Evolutionary conservation across 2,888 invertebrate genomes (phyloP).

Genomic region (Drosophila kanekoi): DNA sequence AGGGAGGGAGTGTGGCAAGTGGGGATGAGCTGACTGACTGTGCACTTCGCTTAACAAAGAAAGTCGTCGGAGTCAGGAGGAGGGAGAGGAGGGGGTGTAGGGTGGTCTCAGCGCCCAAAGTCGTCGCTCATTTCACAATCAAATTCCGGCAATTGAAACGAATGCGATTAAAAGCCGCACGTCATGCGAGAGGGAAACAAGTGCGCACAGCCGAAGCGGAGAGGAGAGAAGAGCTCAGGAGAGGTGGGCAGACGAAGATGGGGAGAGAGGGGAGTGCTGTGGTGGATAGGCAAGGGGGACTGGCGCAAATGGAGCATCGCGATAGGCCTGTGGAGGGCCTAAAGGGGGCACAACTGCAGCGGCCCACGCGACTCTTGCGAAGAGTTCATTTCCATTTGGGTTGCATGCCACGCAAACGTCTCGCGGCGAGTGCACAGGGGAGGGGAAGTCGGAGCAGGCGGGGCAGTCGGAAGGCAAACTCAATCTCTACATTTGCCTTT

Average conservation of each 20-base stretch:
- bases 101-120: constrained; percentile 56
- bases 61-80: constrained; percentile 26
- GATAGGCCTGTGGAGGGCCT: constrained; percentile 47
- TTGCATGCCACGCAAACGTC: constrained; percentile 66
- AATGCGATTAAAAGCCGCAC: constrained; percentile 80
- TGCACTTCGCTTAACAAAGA: constrained; percentile 54
- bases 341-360: constrained; percentile 29
- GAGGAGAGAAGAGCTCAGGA: not conserved
- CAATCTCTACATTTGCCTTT: constrained; percentile 55
- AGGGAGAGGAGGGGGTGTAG: not conserved
- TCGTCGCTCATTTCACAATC: constrained; percentile 75
- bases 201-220: constrained; percentile 25
- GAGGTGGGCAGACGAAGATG: not conserved
- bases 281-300: not conserved
- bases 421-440: not conserved
- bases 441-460: not conserved
- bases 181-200: constrained; percentile 58
- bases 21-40: constrained; percentile 15
- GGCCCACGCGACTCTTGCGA: constrained; percentile 63
- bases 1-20: not conserved
- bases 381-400: constrained; percentile 76
- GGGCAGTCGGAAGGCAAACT: constrained; percentile 21
- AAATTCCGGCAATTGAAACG: constrained; percentile 80
- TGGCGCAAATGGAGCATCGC: constrained; percentile 73
- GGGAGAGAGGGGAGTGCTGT: too few relatives aligned